Evolutionary conservation across 2,888 invertebrate genomes (phyloP).

Genomic region (Tetanocera ferruginea): DNA sequence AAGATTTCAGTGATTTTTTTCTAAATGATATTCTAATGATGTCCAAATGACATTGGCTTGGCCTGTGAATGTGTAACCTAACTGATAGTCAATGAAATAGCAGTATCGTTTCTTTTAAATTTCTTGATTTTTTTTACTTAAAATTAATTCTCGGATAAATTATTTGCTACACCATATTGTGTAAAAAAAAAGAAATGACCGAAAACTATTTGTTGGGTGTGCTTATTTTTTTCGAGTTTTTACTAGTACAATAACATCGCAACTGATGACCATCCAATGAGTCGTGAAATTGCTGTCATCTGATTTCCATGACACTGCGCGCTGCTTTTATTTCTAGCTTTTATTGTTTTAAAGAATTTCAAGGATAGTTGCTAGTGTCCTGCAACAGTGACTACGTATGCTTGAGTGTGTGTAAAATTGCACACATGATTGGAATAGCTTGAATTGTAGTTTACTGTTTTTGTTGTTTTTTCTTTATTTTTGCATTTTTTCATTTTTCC

Average conservation of each 20-base stretch:
- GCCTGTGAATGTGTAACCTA: too few species aligned
- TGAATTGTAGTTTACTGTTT: neutral
- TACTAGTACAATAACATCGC: conserved; percentile 3
- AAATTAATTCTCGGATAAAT: too few species aligned
- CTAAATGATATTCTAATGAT: too few species aligned
- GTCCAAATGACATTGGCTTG: too few species aligned
- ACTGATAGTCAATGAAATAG: too few species aligned
- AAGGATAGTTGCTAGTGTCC: neutral
- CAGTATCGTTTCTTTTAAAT: too few species aligned
- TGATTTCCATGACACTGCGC: conserved; percentile 8
- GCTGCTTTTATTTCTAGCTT: conserved; percentile 14
- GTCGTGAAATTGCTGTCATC: conserved; percentile 24
- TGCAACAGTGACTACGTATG: neutral
- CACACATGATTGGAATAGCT: neutral
- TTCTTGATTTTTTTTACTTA: too few species aligned
- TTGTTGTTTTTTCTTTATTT: neutral
- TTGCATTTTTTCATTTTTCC: neutral
- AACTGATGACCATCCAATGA: conserved; percentile 24
- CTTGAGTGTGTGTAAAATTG: neutral
- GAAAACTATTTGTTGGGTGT: too few species aligned
- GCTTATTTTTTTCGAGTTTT: neutral
- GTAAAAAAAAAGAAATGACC: too few species aligned
- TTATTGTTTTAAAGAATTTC: conserved; percentile 22
- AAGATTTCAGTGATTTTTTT: too few species aligned
- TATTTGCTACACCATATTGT: too few species aligned